These are phyloP conservation scores for Riptortus pedestris DNA, from an alignment of 1,140 invertebrate species.

Conservation along the genomic window DNA sequence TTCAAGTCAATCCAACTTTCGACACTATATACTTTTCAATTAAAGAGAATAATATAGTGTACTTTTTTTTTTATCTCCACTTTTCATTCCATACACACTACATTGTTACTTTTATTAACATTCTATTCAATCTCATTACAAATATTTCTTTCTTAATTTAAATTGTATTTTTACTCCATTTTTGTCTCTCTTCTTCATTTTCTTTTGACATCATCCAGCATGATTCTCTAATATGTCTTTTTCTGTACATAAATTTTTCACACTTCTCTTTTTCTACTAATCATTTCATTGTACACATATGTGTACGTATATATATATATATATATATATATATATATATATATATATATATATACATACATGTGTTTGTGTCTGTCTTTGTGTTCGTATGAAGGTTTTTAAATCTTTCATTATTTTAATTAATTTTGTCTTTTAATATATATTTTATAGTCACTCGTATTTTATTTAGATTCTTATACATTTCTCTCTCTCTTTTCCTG, in stretches of 20 bases:
- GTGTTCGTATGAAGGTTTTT: no score
- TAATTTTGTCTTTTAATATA: background rate
- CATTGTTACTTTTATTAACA: no score
- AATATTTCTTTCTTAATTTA: background rate
- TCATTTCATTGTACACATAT: background rate
- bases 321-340: background rate
- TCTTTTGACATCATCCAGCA: no score
- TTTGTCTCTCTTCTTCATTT: background rate
- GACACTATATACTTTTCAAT: no score
- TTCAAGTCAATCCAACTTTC: no score
- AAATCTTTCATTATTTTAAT: background rate
- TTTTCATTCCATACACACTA: no score
- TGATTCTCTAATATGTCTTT: no score
- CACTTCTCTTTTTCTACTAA: background rate
- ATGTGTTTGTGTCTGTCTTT: no score
- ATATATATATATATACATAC: no score
- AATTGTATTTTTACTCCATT: background rate
- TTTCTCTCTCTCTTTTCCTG: background rate
- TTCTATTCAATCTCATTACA: no score
- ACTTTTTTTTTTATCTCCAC: background rate
- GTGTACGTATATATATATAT: background rate
- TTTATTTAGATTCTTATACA: background rate
- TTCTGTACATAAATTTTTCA: no score
- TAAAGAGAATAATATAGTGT: no score
- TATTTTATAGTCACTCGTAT: background rate